These are phyloP conservation scores for Junonia oenone DNA, from an alignment of 2,888 invertebrate genomes.

Conservation along the genomic window DNA sequence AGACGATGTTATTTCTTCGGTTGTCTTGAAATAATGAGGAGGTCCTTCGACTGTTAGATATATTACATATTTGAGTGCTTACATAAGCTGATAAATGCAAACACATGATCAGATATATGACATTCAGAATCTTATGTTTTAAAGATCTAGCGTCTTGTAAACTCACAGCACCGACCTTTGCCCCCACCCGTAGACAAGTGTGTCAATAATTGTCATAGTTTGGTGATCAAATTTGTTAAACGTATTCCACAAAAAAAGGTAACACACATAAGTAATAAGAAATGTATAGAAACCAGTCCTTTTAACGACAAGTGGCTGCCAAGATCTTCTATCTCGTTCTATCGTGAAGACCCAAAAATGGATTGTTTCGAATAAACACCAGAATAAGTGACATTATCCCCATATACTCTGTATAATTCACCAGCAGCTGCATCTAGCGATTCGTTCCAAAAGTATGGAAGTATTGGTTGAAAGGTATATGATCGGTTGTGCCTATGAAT, in stretches of 20 bases:
- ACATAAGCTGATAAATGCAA: conserved; percentile 52
- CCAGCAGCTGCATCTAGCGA: conserved; percentile 56
- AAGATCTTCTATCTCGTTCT: conserved; percentile 45
- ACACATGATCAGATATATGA: conserved; percentile 48
- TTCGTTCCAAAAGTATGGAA: conserved; percentile 48
- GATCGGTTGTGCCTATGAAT: conserved; percentile 41
- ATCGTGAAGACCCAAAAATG: conserved; percentile 52
- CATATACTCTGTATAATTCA: conserved; percentile 53
- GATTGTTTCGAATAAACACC: conserved; percentile 51
- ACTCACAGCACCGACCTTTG: conserved; percentile 46
- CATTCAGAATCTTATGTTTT: conserved; percentile 55
- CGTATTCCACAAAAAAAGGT: conserved; percentile 44
- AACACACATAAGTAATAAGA: conserved; percentile 47
- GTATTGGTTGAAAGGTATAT: conserved; percentile 27
- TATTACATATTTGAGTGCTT: conserved; percentile 51
- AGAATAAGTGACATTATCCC: conserved; percentile 53
- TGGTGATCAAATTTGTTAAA: conserved; percentile 42
- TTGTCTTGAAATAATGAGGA: conserved; percentile 44
- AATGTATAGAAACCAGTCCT: conserved; percentile 50
- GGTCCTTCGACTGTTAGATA: conserved; percentile 54
- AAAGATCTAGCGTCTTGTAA: conserved; percentile 43
- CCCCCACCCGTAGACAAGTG: conserved; percentile 50
- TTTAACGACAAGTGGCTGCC: conserved; percentile 47
- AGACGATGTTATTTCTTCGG: conserved; percentile 47
- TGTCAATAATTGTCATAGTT: conserved; percentile 36